These are phyloP conservation scores for Thalassoma bifasciatum DNA, from an alignment of 2,113 vertebrate genomes.

Conservation along the genomic window DNA sequence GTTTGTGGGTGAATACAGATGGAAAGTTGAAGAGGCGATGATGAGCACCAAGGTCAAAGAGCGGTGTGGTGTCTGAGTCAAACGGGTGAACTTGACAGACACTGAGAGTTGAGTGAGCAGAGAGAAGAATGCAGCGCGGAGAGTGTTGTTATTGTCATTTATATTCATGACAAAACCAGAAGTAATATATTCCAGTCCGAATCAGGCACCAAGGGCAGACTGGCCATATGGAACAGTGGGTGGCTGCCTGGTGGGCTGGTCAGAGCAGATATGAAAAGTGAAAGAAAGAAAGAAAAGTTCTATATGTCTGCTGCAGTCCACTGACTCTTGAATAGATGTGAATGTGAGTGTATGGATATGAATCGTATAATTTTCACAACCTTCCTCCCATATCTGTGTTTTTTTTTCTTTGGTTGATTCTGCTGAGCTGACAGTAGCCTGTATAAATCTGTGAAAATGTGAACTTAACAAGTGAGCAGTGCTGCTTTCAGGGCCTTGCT, in stretches of 20 bases:
- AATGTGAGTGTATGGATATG: background rate
- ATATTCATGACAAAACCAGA: conserved; percentile 34
- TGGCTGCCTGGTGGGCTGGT: conserved; percentile 1
- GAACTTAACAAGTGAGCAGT: conserved; percentile 30
- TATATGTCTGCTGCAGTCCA: conserved; percentile 31
- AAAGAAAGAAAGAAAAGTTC: conserved; percentile 10
- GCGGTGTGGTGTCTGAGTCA: background rate
- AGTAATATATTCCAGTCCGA: conserved; percentile 11
- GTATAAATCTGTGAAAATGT: conserved; percentile 52
- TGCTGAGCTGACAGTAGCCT: conserved; percentile 35
- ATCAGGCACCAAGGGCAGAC: conserved; percentile 13
- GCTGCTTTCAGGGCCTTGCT: conserved; percentile 12
- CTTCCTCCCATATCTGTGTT: background rate
- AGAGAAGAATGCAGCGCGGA: background rate
- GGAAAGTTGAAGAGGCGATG: background rate
- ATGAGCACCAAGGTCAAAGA: background rate
- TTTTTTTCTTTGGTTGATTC: conserved; percentile 10
- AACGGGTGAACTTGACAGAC: background rate
- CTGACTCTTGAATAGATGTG: conserved; percentile 7
- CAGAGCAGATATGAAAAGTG: conserved; percentile 21
- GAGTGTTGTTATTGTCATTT: conserved; percentile 25
- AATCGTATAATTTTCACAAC: conserved; percentile 38
- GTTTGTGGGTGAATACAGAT: background rate
- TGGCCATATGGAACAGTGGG: conserved; percentile 25
- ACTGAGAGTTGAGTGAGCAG: conserved; percentile 9